Evolutionary conservation across 2,888 invertebrate species (phyloP).

Genomic region (Noctua janthe): DNA sequence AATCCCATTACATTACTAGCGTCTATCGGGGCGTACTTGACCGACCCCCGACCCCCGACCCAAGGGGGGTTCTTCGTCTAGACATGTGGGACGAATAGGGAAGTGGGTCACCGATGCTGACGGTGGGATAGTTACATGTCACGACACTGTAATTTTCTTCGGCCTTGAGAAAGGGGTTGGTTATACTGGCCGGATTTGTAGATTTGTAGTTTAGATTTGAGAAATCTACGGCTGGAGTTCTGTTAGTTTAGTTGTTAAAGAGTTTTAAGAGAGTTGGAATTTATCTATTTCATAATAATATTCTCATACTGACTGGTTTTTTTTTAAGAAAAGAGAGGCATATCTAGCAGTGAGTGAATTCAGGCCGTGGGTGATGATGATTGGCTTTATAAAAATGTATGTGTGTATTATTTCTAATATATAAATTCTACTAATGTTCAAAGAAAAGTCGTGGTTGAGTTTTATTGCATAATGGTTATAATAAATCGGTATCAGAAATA

Average conservation of each 20-base stretch:
- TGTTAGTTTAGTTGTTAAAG: too few species aligned
- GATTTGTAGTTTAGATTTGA: conserved; percentile 23
- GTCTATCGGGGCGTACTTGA: conserved; percentile 42
- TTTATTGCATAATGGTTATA: too few species aligned
- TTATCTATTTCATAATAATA: not conserved
- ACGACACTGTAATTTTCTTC: conserved; percentile 45
- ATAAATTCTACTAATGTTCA: too few species aligned
- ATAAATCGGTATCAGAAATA: too few species aligned
- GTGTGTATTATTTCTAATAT: not conserved
- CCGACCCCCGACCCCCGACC: conserved; percentile 40
- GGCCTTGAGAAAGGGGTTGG: conserved; percentile 18
- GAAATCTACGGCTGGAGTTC: not conserved
- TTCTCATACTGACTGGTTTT: not conserved
- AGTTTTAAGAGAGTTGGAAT: not conserved
- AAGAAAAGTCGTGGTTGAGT: too few species aligned
- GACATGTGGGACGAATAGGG: conserved; percentile 43
- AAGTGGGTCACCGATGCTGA: conserved; percentile 49
- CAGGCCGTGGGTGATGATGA: too few species aligned
- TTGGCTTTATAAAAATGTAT: not conserved
- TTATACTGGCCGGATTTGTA: conserved; percentile 21
- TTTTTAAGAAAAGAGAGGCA: too few species aligned
- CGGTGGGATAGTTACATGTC: conserved; percentile 35
- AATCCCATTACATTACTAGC: conserved; percentile 41
- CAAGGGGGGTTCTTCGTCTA: conserved; percentile 40
- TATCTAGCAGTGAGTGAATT: too few species aligned